A percentile compares a stretch with the other conserved stretches of the same genome.
phyloP scores from a whole-genome alignment of 2,888 invertebrate species.

The Andrena bucephala region DNA sequence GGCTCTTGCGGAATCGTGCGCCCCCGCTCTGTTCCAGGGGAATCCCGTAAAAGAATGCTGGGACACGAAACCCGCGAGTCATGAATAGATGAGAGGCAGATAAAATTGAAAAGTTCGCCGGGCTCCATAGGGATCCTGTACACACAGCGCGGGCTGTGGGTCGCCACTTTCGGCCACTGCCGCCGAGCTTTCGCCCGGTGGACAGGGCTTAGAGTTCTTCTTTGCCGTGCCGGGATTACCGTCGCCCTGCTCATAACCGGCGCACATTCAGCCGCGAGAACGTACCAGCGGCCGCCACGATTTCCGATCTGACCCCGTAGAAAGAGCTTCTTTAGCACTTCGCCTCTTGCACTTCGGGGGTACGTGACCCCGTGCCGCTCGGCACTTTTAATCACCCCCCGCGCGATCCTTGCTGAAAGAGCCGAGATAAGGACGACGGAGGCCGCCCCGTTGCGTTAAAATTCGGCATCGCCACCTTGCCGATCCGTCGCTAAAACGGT shows the following conservation, averaged over 20 bases:
- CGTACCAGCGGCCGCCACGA: slow-evolving; percentile 18
- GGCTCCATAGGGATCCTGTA: slow-evolving; percentile 33
- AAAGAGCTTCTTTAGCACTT: slow-evolving; percentile 25
- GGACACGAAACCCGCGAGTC: slow-evolving; percentile 63
- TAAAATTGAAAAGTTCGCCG: slow-evolving; percentile 74
- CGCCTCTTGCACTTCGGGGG: background rate
- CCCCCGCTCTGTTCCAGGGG: background rate
- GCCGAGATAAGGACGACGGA: slow-evolving; percentile 11
- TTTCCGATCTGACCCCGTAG: slow-evolving; percentile 44
- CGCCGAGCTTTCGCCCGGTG: background rate
- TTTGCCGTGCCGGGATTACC: slow-evolving; percentile 44
- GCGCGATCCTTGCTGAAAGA: slow-evolving; percentile 15
- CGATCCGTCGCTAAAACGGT: background rate
- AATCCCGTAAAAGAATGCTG: slow-evolving; percentile 63
- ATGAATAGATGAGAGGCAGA: slow-evolving; percentile 82
- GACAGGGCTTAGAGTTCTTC: slow-evolving; percentile 22
- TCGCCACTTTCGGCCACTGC: slow-evolving; percentile 49
- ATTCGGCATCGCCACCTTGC: slow-evolving; percentile 7
- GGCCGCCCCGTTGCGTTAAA: slow-evolving; percentile 1
- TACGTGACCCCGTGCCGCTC: background rate
- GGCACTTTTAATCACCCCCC: slow-evolving; percentile 12
- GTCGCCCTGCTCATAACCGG: slow-evolving; percentile 46
- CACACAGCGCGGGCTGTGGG: slow-evolving; percentile 21
- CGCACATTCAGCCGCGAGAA: slow-evolving; percentile 41
- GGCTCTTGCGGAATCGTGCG: background rate